Evolutionary conservation across 2,888 invertebrate species (phyloP), one percentile per base, ranked within the genome.

Genomic region (Brenthis hecate): DNA sequence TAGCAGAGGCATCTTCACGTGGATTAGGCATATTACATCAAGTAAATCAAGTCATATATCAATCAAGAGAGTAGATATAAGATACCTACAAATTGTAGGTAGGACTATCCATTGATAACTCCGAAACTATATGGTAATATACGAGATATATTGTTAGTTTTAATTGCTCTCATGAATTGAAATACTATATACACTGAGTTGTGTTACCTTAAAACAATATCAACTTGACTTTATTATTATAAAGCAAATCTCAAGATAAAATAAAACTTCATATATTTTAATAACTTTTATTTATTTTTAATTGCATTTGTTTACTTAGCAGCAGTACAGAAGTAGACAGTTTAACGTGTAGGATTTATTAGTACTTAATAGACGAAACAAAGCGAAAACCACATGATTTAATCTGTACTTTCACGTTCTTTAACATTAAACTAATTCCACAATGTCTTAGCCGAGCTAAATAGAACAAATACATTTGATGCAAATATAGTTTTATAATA

Each of bases 251-350:
- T 6, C 14, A 55, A 64, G 5, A 53, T n/a, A 60, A 67, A 70
- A 72, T 64, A 62, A 72, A 70, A 72, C 55, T 16, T 13, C 16
- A 11, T 50, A 50, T 19, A 47, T 62, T 58, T 58, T 51, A 56
- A 72, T 73, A 76, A 75, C 73, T 76, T 75, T 78, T 80, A 61
- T 85, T 85, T 85, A 80, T 82, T 81, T 28, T 87, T 87, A 88
- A 80, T 86, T 80, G 74, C 77, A 83, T 85, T 86, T 82, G 81
- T 80, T 85, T 80, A 81, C 80, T 81, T 83, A 82, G 74, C 78
- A 79, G 81, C 76, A 80, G 78, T 80, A 84, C 74, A 82, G 69
- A 76, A 73, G 75, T 74, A 76, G 72, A 66, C 36, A 61, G 68
- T 65, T 68, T 72, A 70, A 70, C 56, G 73, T 63, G 65, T 71